phyloP scores from a whole-genome alignment of 2,797 vertebrate species.

The Acipenser transmontanus region DNA sequence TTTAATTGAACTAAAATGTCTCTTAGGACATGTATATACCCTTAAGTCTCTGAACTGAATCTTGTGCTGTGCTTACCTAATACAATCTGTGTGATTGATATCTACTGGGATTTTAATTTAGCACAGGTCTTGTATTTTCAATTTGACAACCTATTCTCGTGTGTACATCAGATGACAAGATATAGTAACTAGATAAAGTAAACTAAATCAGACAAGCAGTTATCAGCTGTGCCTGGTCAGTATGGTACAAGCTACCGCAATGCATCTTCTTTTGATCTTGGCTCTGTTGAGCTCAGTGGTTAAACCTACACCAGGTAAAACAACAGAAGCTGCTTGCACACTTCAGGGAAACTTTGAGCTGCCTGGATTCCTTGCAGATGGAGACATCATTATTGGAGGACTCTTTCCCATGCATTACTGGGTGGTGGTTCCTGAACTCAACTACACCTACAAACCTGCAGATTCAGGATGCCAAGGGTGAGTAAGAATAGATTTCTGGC shows the following conservation, averaged over 20 bases:
- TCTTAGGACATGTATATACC: too few relatives aligned
- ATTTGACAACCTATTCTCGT: conserved; percentile 11
- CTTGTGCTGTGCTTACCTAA: background rate
- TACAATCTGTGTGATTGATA: background rate
- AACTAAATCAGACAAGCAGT: conserved; percentile 31
- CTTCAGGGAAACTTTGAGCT: conserved; percentile 47
- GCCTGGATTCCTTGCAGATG: conserved; percentile 43
- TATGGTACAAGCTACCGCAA: conserved; percentile 6
- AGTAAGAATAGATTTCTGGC: conserved; percentile 6
- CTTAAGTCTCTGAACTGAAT: background rate
- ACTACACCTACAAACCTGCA: conserved; percentile 29
- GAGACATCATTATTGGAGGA: conserved; percentile 38
- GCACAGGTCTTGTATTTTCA: background rate
- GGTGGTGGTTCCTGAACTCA: conserved; percentile 26
- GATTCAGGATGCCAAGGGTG: conserved; percentile 35
- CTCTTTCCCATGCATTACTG: conserved; percentile 42
- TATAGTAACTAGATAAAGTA: conserved; percentile 6
- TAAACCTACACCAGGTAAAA: background rate
- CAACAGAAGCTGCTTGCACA: conserved; percentile 29
- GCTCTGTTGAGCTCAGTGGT: background rate
- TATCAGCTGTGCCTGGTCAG: conserved; percentile 3
- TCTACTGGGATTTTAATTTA: background rate
- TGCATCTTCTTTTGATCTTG: conserved; percentile 15
- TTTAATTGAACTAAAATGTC: too few relatives aligned
- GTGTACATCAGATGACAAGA: background rate